These are phyloP conservation scores for Betta splendens DNA, from an alignment of 2,797 vertebrate species.

Conservation along the genomic window DNA sequence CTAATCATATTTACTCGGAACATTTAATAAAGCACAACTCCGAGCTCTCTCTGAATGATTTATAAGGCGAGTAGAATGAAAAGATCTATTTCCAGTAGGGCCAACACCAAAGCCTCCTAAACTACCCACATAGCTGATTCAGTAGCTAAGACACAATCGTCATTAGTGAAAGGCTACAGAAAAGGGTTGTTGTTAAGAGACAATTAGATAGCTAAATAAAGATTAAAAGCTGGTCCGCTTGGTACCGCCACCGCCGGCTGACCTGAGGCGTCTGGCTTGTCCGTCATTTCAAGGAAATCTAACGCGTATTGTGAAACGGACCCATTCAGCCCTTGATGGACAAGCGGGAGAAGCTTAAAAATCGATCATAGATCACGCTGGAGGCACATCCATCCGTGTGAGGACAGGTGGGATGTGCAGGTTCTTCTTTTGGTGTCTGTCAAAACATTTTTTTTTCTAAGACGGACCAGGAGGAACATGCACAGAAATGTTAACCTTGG, in stretches of 20 bases:
- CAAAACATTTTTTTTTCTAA: constrained; percentile 17
- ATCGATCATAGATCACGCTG: constrained; percentile 31
- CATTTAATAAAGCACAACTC: neutral
- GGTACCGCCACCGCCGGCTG: constrained; percentile 5
- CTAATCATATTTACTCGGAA: neutral
- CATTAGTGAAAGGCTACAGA: constrained; percentile 11
- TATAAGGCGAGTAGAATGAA: neutral
- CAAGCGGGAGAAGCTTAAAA: constrained; percentile 25
- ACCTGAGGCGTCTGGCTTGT: constrained; percentile 14
- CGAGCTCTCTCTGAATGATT: neutral
- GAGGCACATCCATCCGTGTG: constrained; percentile 12
- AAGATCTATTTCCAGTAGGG: neutral
- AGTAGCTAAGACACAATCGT: neutral
- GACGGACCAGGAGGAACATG: neutral
- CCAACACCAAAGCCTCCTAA: neutral
- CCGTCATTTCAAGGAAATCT: constrained; percentile 22
- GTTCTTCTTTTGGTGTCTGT: constrained; percentile 27
- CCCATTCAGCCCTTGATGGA: constrained; percentile 23
- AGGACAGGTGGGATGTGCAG: constrained; percentile 23
- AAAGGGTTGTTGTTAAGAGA: constrained; percentile 4
- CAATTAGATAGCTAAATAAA: neutral
- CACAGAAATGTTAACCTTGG: too few relatives aligned
- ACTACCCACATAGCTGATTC: neutral
- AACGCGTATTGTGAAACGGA: constrained; percentile 13
- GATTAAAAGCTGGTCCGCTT: constrained; percentile 7